Percentiles rank a stretch among this genome's conserved stretches.
Evolutionary conservation across 2,888 invertebrate species (phyloP).

Genomic region (Ectropis crepuscularia): DNA sequence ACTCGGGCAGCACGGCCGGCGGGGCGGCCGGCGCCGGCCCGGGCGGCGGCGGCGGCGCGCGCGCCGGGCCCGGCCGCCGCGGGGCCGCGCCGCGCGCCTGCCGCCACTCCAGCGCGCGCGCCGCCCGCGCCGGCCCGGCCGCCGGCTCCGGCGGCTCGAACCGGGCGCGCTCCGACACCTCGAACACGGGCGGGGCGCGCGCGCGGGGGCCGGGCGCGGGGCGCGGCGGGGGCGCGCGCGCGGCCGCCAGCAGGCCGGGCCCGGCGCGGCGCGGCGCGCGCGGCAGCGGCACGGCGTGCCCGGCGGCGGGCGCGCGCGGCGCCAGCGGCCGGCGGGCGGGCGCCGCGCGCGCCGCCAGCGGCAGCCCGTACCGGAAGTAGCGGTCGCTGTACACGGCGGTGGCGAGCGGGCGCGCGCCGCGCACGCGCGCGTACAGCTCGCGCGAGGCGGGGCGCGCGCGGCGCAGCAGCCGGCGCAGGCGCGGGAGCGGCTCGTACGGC

Average conservation of each 20-base stretch:
- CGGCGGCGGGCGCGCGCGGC: constrained; percentile 35
- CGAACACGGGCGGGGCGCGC: constrained; percentile 42
- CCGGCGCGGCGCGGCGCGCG: constrained; percentile 37
- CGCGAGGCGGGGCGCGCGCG: constrained; percentile 46
- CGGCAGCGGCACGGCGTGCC: constrained; percentile 49
- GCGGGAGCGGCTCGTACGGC: constrained; percentile 49
- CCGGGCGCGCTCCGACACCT: constrained; percentile 29
- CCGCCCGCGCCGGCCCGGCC: constrained; percentile 32
- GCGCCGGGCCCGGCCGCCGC: constrained; percentile 39
- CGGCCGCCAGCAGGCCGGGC: constrained; percentile 29
- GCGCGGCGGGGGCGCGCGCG: constrained; percentile 28
- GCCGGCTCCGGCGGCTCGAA: constrained; percentile 36
- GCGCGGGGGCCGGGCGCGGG: constrained; percentile 25
- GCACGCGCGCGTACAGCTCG: constrained; percentile 59
- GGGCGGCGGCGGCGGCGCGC: constrained; percentile 48
- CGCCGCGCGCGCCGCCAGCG: constrained; percentile 57
- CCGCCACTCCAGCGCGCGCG: constrained; percentile 45
- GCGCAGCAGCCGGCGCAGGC: constrained; percentile 45
- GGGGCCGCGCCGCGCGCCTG: constrained; percentile 43
- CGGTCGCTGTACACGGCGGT: constrained; percentile 81
- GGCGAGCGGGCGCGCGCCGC: constrained; percentile 59
- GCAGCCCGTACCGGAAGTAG: constrained; percentile 75
- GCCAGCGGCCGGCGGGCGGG: constrained; percentile 41
- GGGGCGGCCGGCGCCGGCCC: constrained; percentile 5
- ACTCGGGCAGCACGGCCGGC: constrained; percentile 34